Base-by-base conservation (phyloP, 1,140 invertebrate genomes). In the Drosophila lacertosa region DNA sequence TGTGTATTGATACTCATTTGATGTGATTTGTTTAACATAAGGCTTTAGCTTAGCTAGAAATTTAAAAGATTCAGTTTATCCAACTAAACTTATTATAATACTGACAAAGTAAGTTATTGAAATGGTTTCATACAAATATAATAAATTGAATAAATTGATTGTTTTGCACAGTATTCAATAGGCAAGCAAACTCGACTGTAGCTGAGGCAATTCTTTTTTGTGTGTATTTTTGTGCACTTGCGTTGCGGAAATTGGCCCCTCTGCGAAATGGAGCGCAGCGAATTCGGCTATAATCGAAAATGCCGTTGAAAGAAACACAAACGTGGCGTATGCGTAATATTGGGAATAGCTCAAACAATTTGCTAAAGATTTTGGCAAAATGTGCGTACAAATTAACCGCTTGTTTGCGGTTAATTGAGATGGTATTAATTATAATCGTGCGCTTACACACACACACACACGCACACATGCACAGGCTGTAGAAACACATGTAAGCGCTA, bases 331-430 rank as follows among this genome's bases (percentile, higher is more conserved):
- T 81, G 51, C 72, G 77, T 71, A 40, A 62, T 59, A 29, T n/a
- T 1, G 6, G 29, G 42, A 37, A 50, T 44, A 53, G 67, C 37
- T 55, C 65, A 63, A 70, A 69, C 53, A 51, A 39, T 45, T 63
- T 70, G 53, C 32, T 6, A 29, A 33, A 58, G 63, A 74, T 53
- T 39, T 74, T 29, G 40, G 40, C 59, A 22, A 53, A 72, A 66
- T 72, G 69, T 55, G 69, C 40, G 60, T 68, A 79, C 78, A 89
- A 89, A 83, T 89, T 83, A 89, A 89, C 83, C 79, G 75, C 83
- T 72, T 83, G 78, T 89, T 89, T 79, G 83, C 73, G 83, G 83
- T 89, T 89, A 89, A 88, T 88, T 89, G 78, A 88, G 83, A 79
- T 89, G 66, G 81, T 88, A 88, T 86, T 88, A 86, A 86, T 81